Evolutionary conservation across 1,140 invertebrate species (phyloP), one percentile per base, ranked within the genome.

Genomic region (Lepidurus arcticus): DNA sequence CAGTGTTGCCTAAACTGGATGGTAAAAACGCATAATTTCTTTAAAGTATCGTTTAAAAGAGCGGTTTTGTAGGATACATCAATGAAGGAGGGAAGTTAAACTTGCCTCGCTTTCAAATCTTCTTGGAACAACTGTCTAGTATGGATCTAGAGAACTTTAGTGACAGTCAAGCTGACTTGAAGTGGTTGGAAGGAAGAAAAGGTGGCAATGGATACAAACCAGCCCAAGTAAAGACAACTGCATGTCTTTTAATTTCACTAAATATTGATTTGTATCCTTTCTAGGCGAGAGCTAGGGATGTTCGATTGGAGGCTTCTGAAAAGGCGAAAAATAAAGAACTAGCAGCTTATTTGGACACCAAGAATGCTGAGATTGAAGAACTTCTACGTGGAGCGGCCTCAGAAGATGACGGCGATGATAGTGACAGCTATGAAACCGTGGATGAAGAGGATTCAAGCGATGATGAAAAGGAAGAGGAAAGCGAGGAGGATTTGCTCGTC

Each of bases 1-100:
- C 90, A 43, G 90, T 96, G 34, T 86, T 98, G 80, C 95, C 94
- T 1, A 90, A 89, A 21, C 87, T 98, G 80, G 92, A 92, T 85
- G 96, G 95, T 92, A 87, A 86, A 86, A 34, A 0, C 34, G 26
- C 4, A 34, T 86, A 16, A 47, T 78, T 75, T 44, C 73, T 42
- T 0, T 16, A 10, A 11, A 4, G 47, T 47, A 21, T 16, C 13
- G 10, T 34, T 53, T n/a, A 16, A n/a, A 21, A 21, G 47, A 79
- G 42, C 65, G 76, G 80, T 82, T 76, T 84, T 87, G 79, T 76
- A 93, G 93, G 94, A 13, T 98, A 98, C 83, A 91, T 99, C 75
- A 98, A 98, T 85, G 94, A 98, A 85, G 86, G 87, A 8, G 97
- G 97, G 7, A 89, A 88, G 74, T 85, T 99, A 45, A 94, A 97